Evolutionary conservation across 2,113 vertebrate genomes (phyloP), one percentile per base, ranked within the genome.

Genomic region (Psilopsiagon aymara): DNA sequence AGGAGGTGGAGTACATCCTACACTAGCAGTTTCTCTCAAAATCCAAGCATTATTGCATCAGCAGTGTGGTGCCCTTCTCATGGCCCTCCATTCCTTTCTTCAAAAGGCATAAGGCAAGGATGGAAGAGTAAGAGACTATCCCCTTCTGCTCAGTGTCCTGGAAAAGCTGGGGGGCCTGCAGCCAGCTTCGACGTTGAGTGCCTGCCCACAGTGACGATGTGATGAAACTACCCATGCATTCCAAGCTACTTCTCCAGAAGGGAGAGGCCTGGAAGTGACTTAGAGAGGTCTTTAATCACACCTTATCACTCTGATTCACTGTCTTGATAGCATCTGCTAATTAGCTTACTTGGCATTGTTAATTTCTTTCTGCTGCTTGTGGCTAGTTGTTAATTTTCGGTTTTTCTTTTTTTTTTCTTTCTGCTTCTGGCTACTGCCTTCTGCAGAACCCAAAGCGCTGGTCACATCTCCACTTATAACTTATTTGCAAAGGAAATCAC

Each of bases 401-500:
- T 23, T 49, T 59, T 47, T 47, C 25, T n/a, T 69, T 53, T 55
- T 55, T 35, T 35, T 41, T 25, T 23, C 25, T 8, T 17, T 1
- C 52, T 73, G 44, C 82, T 89, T 88, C 74, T 82, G 84, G 47
- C 66, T 87, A 87, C 49, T 82, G 41, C 23, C 75, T 79, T 59
- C n/a, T 75, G 31, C 41, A 76, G 27, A 79, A 69, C 8, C 53
- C 35, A 69, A 73, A 75, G 25, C 3, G 2, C 13, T 41, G 62
- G 63, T 53, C 47, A 59, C 64, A 74, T 86, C 43, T 88, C 35
- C 49, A n/a, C 28, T 60, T 76, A 68, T 44, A 91, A 90, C 66
- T 82, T n/a, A 88, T 87, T 84, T 93, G 66, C 77, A 63, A 91
- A 82, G 52, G 41, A 93, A 94, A 95, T 88, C 52, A 82, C 16